Conservation (phyloP, 2,797 vertebrate genomes). For the Champsocephalus esox region DNA sequence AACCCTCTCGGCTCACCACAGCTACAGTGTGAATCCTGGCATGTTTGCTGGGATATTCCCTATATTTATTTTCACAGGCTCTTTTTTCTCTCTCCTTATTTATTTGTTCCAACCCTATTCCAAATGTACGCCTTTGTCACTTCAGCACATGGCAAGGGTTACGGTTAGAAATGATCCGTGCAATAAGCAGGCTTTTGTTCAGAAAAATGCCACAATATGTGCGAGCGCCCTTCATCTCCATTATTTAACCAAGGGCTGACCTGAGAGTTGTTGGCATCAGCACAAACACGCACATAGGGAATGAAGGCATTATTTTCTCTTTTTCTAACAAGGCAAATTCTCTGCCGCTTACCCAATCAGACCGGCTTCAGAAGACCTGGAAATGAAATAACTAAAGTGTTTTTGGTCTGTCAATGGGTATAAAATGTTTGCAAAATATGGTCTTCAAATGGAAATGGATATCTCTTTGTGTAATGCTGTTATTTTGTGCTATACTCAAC, state of each 20-base stretch:
- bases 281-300: constrained; percentile 49
- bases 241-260: constrained; percentile 51
- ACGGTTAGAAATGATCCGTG: constrained; percentile 31
- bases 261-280: constrained; percentile 49
- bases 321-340: constrained; percentile 38
- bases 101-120: constrained; percentile 5
- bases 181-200: constrained; percentile 52
- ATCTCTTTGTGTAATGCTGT: constrained; percentile 17
- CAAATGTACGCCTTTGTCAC: constrained; percentile 35
- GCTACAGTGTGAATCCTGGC: constrained; percentile 42
- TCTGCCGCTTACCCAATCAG: constrained; percentile 29
- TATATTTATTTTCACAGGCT: constrained; percentile 38
- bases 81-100: neutral
- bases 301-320: constrained; percentile 37
- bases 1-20: constrained; percentile 44
- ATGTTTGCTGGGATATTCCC: constrained; percentile 51
- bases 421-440: constrained; percentile 16
- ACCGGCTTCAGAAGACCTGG: constrained; percentile 40
- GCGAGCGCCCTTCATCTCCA: constrained; percentile 31
- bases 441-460: constrained; percentile 33
- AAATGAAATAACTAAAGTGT: constrained; percentile 44
- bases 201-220: constrained; percentile 30
- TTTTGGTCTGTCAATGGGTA: constrained; percentile 25
- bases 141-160: constrained; percentile 30
- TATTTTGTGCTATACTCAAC: constrained; percentile 20